A percentile compares a stretch with the other conserved stretches of the same genome.
phyloP scores from a whole-genome alignment of 2,113 vertebrate genomes.

The Epinephelus fuscoguttatus region DNA sequence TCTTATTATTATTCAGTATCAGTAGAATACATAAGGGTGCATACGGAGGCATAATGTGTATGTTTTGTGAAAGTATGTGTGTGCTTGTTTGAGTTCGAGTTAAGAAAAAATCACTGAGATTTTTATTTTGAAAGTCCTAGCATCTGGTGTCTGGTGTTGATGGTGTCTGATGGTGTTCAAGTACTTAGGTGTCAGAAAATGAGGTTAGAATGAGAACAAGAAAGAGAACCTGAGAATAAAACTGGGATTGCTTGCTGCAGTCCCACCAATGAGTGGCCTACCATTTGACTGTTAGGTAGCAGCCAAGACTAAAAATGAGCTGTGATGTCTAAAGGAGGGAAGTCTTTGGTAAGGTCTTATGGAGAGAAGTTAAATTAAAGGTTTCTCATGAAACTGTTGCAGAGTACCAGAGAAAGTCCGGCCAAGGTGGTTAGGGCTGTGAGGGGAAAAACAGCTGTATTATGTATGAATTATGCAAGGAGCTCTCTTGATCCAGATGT shows the following conservation, averaged over 20 bases:
- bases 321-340: slow-evolving; percentile 35
- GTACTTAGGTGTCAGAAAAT: background rate
- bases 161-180: background rate
- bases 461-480: slow-evolving; percentile 78
- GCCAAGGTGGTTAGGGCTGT: slow-evolving; percentile 80
- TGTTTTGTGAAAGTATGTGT: too few relatives aligned
- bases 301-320: slow-evolving; percentile 42
- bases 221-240: background rate
- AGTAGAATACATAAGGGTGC: too few relatives aligned
- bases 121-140: too few relatives aligned
- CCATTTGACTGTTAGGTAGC: slow-evolving; percentile 21
- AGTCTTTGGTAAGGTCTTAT: slow-evolving; percentile 49
- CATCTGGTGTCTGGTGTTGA: too few relatives aligned
- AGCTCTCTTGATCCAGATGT: slow-evolving; percentile 53
- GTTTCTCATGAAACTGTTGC: slow-evolving; percentile 55
- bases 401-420: slow-evolving; percentile 72
- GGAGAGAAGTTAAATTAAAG: slow-evolving; percentile 70
- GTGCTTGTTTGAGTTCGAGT: too few relatives aligned
- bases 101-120: too few relatives aligned
- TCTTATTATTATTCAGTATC: too few relatives aligned
- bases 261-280: background rate
- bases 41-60: too few relatives aligned
- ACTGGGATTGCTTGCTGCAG: background rate
- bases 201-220: background rate
- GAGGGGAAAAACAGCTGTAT: slow-evolving; percentile 82